Evolutionary conservation across 2,888 invertebrate species (phyloP).

Genomic region (Flexamia atlantica): DNA sequence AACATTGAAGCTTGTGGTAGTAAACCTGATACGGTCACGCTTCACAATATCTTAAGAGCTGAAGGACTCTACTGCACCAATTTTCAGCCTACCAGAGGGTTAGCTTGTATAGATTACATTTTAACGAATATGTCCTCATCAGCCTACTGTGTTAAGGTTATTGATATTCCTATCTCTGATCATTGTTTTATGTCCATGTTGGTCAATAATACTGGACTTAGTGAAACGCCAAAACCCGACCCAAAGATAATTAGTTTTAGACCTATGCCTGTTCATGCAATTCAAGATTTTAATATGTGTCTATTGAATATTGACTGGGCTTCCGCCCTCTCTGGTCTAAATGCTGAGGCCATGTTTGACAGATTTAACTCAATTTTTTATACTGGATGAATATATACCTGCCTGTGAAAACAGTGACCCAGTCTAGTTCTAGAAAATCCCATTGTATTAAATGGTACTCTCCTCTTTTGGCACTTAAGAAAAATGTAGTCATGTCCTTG

Average conservation of each 20-base stretch:
- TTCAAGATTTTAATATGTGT: not conserved
- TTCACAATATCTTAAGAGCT: slow-evolving; percentile 24
- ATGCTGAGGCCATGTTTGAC: slow-evolving; percentile 11
- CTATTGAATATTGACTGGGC: slow-evolving; percentile 8
- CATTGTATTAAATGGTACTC: not conserved
- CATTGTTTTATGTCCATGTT: not conserved
- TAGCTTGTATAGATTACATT: slow-evolving; percentile 10
- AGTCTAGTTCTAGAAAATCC: not conserved
- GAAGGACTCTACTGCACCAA: not conserved
- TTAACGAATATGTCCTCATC: not conserved
- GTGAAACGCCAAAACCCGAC: not conserved
- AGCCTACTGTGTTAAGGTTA: not conserved
- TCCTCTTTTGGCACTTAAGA: not conserved
- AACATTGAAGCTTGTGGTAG: slow-evolving; percentile 17
- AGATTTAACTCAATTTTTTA: not conserved
- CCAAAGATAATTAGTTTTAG: not conserved
- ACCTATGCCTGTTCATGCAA: not conserved
- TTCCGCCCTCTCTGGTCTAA: not conserved
- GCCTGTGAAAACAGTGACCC: not conserved
- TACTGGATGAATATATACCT: slow-evolving; percentile 12
- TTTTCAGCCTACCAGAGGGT: not conserved
- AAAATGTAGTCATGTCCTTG: not conserved
- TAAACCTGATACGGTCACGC: not conserved
- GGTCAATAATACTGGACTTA: not conserved
- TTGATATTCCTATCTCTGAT: slow-evolving; percentile 20